Base-by-base conservation (phyloP, 2,797 vertebrate species). In the Pseudocheirus occidentalis region DNA sequence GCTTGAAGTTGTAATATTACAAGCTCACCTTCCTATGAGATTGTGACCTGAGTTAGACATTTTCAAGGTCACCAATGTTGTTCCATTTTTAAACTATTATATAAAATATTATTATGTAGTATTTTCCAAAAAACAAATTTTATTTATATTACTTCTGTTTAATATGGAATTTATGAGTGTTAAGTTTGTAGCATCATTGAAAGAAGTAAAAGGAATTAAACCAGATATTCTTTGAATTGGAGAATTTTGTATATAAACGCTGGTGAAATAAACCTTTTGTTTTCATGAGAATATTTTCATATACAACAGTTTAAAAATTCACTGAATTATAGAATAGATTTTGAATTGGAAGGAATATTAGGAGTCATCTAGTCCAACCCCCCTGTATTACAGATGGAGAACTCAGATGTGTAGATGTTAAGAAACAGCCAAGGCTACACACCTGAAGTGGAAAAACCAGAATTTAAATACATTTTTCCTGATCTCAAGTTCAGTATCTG, bases 61-160 rank as follows among this genome's bases (percentile, higher is more conserved):
- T 89, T 92, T 90, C 55, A 95, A 92, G 73, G 12, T n/a, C 57
- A 18, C 29, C 54, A 90, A 55, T 57, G 40, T 18, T 54, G 54
- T 92, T 94, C 94, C 94, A 34, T 73, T n/a, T 73, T 12, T 14
- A n/a, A 73, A 73, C 40, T 59, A 57, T 94, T 40, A 46, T 81
- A 24, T 46, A 81, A 73, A 81, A 46, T 40, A n/a, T 24, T 73
- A n/a, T n/a, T n/a, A 73, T 29, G 3, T 59, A 31, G 3, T 59
- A 46, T 81, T 81, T 81, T n/a, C n/a, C n/a, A 40, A 46, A 46
- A 81, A 18, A 46, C 2, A 46, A 73, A 73, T 40, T n/a, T 73
- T 73, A 21, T 24, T 81, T 81, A 1, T 46, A 4, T 81, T 81
- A 3, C 40, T 46, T 81, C 46, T 81, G n/a, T 81, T 66, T 81